Evolutionary conservation across 2,113 vertebrate species (phyloP), one percentile per base, ranked within the genome.

Genomic region (Microcebus murinus): DNA sequence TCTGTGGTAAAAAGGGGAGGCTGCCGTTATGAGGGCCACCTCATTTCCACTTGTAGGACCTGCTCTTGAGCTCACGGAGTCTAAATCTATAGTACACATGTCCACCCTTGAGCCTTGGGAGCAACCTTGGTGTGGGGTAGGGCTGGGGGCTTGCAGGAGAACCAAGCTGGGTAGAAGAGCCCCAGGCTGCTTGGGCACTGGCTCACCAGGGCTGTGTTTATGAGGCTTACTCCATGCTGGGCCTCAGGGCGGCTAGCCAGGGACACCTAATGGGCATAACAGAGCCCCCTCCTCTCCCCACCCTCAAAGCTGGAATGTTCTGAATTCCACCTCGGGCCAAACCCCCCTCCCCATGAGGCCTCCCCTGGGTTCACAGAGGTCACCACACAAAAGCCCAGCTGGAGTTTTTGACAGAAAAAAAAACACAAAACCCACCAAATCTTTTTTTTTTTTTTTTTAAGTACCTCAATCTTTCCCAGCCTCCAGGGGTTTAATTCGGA

Each of bases 401-500:
- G 97, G 98, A 98, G 95, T 96, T 97, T 97, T 96, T 97, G 91
- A 96, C 93, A 94, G 82, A 45, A 45, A 45, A 42, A 42, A 96
- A 96, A 95, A 96, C 77, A 96, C 27, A 97, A 97, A 95, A 91
- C 82, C 96, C 94, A 97, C 96, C 88, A 55, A 97, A 94, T 29
- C 31, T 80, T 45, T 45, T 45, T 45, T 90, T 92, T 91, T 91
- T 73, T 34, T 90, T 92, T 91, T 91, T 73, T 34, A 97, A 96
- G 93, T 81, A 95, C 93, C 79, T 97, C 97, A 98, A 94, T 96
- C 91, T 90, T 94, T 96, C 87, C 87, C 59, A 94, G 88, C 27
- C 94, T 91, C 91, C 95, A 96, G 87, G 96, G 93, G 81, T 98
- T 98, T 98, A 97, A 96, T 97, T 97, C 94, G 84, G 96, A 97